Evolutionary conservation across 2,888 invertebrate genomes (phyloP).

Genomic region (Vannuccia rotundouncinata): DNA sequence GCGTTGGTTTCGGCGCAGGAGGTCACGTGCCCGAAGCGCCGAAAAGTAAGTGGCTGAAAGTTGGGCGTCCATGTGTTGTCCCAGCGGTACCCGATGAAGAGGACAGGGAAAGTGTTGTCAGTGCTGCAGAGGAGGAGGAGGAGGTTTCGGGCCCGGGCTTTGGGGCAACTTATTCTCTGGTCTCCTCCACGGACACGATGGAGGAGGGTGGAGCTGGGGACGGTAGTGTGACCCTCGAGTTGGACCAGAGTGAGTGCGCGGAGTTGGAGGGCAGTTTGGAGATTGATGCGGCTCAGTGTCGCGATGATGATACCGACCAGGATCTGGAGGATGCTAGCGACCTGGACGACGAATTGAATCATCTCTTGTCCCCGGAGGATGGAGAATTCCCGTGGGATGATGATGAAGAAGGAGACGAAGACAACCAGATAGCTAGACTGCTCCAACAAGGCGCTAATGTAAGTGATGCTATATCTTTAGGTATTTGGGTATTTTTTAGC

Average conservation of each 20-base stretch:
- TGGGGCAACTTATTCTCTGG: background rate
- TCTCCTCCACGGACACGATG: background rate
- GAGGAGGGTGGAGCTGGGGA: background rate
- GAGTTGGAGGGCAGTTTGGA: slow-evolving; percentile 30
- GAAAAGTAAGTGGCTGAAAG: slow-evolving; percentile 27
- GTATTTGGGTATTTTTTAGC: background rate
- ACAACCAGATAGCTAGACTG: background rate
- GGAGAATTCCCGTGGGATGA: background rate
- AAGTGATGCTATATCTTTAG: background rate
- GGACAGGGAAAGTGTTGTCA: background rate
- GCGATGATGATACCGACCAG: slow-evolving; percentile 4
- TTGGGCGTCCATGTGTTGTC: background rate
- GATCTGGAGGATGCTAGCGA: background rate
- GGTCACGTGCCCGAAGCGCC: slow-evolving; percentile 30
- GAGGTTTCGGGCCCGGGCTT: background rate
- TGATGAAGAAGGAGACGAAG: background rate
- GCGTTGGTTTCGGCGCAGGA: slow-evolving; percentile 33
- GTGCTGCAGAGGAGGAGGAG: background rate
- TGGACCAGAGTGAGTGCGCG: background rate
- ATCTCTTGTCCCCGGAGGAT: background rate
- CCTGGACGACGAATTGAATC: background rate
- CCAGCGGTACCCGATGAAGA: background rate
- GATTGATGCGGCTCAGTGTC: slow-evolving; percentile 35
- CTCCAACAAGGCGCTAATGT: background rate
- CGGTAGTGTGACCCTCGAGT: background rate